These are phyloP conservation scores for Cuniculus paca DNA, from an alignment of 2,797 vertebrate genomes.

Conservation along the genomic window DNA sequence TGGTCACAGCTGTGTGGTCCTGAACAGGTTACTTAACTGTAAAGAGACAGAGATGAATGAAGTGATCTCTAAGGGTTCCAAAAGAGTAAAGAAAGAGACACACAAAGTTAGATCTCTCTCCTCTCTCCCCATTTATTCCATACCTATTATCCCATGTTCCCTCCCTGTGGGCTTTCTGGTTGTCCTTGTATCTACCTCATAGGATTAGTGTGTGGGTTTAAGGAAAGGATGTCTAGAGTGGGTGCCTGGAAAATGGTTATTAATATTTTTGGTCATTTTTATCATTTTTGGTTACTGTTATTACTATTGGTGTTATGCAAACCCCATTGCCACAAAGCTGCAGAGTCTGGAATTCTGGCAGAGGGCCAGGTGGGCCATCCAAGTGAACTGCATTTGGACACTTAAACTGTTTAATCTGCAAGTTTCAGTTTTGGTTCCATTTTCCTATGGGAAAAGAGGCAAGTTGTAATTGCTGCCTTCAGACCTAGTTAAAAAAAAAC, in stretches of 20 bases:
- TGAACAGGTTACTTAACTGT: not conserved
- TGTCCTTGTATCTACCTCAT: not conserved
- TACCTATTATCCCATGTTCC: fast-evolving
- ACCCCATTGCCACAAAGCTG: not conserved
- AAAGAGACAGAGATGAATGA: not conserved
- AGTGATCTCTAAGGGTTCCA: not conserved
- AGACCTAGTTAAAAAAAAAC: not conserved
- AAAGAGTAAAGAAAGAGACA: not conserved
- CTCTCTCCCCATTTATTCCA: no score
- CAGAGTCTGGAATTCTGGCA: not conserved
- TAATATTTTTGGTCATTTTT: not conserved
- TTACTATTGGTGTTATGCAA: not conserved
- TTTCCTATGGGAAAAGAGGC: not conserved
- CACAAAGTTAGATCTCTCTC: not conserved
- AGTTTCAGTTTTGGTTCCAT: not conserved
- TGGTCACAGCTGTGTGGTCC: not conserved
- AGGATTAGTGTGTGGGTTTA: not conserved
- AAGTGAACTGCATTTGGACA: not conserved
- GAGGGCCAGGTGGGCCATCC: not conserved
- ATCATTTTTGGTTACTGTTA: not conserved
- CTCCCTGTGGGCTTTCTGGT: no score
- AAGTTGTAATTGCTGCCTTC: not conserved
- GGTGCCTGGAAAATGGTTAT: not conserved
- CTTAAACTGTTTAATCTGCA: not conserved
- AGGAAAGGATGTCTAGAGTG: not conserved